phyloP scores from a whole-genome alignment of 2,888 invertebrate genomes.

The Luperina nickerlii region DNA sequence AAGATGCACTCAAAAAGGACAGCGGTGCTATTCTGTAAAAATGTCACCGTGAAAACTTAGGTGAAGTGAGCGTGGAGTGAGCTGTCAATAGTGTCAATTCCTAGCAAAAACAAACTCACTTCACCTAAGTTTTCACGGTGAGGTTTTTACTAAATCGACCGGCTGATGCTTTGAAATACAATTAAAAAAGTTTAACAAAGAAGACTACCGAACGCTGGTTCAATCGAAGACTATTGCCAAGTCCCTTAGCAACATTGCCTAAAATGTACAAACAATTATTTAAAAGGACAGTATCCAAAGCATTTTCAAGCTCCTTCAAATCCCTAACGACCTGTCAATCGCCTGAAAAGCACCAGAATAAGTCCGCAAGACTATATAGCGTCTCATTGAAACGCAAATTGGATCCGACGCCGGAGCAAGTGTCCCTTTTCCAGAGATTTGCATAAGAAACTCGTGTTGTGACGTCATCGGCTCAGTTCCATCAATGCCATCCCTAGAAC shows the following conservation, averaged over 20 bases:
- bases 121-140: too few species aligned
- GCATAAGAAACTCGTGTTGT: conserved; percentile 70
- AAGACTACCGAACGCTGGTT: not conserved
- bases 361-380: conserved; percentile 58
- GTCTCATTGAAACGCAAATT: conserved; percentile 76
- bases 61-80: too few species aligned
- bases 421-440: conserved; percentile 70
- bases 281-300: not conserved
- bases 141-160: too few species aligned
- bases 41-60: too few species aligned
- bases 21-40: too few species aligned
- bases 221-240: not conserved
- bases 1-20: too few species aligned
- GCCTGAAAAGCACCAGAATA: conserved; percentile 64
- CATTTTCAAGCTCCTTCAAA: conserved; percentile 18
- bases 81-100: too few species aligned
- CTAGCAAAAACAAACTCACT: too few species aligned
- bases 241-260: not conserved
- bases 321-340: conserved; percentile 50
- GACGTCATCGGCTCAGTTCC: conserved; percentile 63
- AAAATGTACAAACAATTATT: not conserved
- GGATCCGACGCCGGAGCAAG: conserved; percentile 68
- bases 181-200: too few species aligned
- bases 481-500: conserved; percentile 57
- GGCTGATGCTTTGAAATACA: too few species aligned